Evolutionary conservation across 2,797 vertebrate species (phyloP).

Genomic region (Decapterus maruadsi): DNA sequence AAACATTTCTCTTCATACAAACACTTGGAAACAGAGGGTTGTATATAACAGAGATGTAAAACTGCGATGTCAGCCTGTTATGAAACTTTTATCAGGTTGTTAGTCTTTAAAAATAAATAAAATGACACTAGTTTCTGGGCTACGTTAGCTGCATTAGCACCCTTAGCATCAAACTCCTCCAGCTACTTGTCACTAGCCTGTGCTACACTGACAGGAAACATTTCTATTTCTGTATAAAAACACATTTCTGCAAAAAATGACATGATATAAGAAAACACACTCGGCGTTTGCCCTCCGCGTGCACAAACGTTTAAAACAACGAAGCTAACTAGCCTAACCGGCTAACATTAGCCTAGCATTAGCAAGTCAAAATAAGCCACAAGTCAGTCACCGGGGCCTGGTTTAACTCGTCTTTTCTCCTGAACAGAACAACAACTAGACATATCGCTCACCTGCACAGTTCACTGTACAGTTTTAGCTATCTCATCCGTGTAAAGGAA

Average conservation of each 20-base stretch:
- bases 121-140: background rate
- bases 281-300: accelerated
- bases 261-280: accelerated
- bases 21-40: background rate
- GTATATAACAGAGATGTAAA: background rate
- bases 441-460: conserved; percentile 65
- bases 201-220: background rate
- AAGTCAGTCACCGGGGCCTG: background rate
- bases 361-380: conserved; percentile 44
- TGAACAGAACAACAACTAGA: accelerated
- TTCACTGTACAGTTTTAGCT: conserved; percentile 2
- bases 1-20: background rate
- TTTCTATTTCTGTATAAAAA: background rate
- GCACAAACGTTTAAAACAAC: background rate
- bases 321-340: conserved; percentile 3
- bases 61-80: accelerated
- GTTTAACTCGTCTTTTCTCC: background rate
- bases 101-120: background rate
- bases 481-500: conserved; percentile 44
- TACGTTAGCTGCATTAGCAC: conserved; percentile 56
- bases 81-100: no score
- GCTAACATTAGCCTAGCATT: conserved; percentile 39
- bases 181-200: conserved; percentile 29
- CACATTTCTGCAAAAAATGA: background rate
- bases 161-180: conserved; percentile 37